phyloP scores from a whole-genome alignment of 2,797 vertebrate genomes.

The Siniperca obscura region DNA sequence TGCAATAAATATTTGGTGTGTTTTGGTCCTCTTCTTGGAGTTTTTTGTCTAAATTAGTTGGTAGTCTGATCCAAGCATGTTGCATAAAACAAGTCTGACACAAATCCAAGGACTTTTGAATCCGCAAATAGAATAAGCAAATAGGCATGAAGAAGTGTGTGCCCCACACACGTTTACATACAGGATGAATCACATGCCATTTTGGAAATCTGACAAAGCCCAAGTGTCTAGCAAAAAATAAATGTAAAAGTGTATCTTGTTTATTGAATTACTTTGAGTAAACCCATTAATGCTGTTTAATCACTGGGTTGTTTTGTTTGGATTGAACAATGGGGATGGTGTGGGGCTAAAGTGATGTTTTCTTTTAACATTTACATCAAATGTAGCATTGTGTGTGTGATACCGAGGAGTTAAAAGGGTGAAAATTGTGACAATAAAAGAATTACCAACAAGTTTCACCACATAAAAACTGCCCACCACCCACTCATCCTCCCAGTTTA shows the following conservation, averaged over 20 bases:
- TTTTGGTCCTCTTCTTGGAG: not conserved
- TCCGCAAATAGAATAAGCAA: constrained; percentile 36
- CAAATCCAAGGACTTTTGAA: constrained; percentile 33
- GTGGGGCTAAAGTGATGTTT: not conserved
- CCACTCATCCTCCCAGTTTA: constrained; percentile 26
- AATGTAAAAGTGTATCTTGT: not conserved
- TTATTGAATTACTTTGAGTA: not conserved
- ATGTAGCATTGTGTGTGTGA: not conserved
- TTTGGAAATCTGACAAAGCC: not conserved
- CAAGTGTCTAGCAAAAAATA: not conserved
- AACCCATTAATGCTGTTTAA: not conserved
- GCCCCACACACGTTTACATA: not conserved
- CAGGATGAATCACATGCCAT: not conserved
- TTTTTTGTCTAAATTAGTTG: not conserved
- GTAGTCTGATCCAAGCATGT: constrained; percentile 1
- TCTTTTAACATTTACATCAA: constrained; percentile 26
- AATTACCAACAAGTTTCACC: constrained; percentile 1
- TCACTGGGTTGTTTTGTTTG: constrained; percentile 6
- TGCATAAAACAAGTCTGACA: constrained; percentile 9
- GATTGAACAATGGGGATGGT: not conserved
- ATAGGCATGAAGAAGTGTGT: not conserved
- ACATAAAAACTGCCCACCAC: constrained; percentile 18
- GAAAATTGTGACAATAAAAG: constrained; percentile 9
- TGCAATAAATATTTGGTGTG: not conserved
- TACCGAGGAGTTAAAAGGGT: not conserved